Conservation (phyloP, 2,113 vertebrate genomes). For the Scytalopus superciliaris region DNA sequence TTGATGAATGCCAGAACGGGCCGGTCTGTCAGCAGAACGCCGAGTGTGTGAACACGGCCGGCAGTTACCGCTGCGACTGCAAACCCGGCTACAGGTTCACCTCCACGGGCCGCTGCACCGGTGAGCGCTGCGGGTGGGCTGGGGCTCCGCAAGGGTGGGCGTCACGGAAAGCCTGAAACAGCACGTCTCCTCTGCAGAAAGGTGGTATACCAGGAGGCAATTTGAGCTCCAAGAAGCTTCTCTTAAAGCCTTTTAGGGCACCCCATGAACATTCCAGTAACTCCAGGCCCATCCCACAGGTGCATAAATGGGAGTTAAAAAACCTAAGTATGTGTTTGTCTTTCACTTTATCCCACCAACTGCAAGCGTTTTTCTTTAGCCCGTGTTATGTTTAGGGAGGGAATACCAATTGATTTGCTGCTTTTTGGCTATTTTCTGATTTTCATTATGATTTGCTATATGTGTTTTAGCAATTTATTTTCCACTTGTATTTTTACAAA, state of each 20-base stretch:
- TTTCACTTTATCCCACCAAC: neutral
- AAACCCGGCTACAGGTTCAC: conserved; percentile 92
- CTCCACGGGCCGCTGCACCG: conserved; percentile 86
- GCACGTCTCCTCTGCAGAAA: neutral
- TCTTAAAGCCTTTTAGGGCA: neutral
- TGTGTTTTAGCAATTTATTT: neutral
- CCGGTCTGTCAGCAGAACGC: conserved; percentile 94
- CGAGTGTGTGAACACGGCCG: conserved; percentile 88
- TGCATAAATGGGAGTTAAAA: neutral
- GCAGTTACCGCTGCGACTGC: conserved; percentile 94
- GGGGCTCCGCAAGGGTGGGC: too few relatives aligned
- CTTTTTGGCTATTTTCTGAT: neutral
- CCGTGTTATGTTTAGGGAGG: accelerated
- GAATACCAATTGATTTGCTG: neutral
- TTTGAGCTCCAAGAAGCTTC: neutral
- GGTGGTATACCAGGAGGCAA: neutral
- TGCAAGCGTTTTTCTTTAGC: neutral
- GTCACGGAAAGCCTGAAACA: neutral
- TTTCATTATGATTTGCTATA: neutral
- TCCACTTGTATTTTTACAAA: neutral
- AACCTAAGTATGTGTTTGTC: neutral
- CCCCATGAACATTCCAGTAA: neutral
- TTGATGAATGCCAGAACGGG: conserved; percentile 96
- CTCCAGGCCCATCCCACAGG: neutral
- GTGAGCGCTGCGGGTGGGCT: conserved; percentile 65